phyloP scores from a whole-genome alignment of 1,140 invertebrate species.

The Ceratina japonica region DNA sequence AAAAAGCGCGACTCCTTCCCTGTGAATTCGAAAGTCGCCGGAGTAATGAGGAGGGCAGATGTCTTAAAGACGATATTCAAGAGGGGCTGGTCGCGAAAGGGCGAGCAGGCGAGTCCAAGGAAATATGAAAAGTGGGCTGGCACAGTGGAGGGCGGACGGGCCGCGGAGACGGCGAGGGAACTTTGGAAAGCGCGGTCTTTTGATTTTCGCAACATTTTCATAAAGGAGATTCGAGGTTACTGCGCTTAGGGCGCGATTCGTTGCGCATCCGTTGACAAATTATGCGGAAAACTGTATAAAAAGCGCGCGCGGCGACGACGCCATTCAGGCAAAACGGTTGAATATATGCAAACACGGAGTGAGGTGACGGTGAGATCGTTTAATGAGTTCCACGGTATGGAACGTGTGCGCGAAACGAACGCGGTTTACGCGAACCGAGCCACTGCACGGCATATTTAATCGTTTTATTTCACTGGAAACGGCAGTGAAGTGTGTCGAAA shows the following conservation, averaged over 20 bases:
- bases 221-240: background rate
- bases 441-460: constrained; percentile 33
- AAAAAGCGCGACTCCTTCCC: background rate
- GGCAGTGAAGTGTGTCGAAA: background rate
- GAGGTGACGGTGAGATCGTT: constrained; percentile 27
- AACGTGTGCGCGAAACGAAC: constrained; percentile 34
- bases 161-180: background rate
- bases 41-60: constrained; percentile 33
- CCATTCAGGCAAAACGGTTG: constrained; percentile 37
- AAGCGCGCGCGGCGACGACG: constrained; percentile 49
- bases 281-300: constrained; percentile 57
- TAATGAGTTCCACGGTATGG: constrained; percentile 54
- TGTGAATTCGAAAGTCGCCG: constrained; percentile 7
- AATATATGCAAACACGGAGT: constrained; percentile 55
- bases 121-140: background rate
- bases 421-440: constrained; percentile 48
- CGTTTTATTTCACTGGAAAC: constrained; percentile 16
- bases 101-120: background rate
- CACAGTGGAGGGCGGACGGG: background rate
- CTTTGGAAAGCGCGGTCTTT: constrained; percentile 29
- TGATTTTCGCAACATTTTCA: constrained; percentile 26
- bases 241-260: background rate
- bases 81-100: background rate
- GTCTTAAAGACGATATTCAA: constrained; percentile 40
- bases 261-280: constrained; percentile 56